Base-by-base conservation (phyloP, 2,888 invertebrate genomes). In the Napeogenes sylphis region DNA sequence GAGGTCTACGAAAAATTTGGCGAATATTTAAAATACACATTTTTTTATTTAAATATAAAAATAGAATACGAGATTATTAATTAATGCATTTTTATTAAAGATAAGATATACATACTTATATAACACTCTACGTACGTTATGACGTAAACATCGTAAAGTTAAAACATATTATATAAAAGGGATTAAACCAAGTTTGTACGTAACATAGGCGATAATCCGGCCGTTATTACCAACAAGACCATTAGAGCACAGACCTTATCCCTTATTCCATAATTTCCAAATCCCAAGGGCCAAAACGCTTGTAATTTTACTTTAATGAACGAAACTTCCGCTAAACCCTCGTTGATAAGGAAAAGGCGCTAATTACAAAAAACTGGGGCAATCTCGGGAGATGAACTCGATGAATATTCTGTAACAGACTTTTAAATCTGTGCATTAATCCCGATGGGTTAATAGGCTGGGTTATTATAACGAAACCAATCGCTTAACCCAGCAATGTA, bases 231-330 rank as follows among this genome's bases (percentile, higher is more conserved):
- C 75, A 77, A 81, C 81, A 84, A 85, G 75, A 82, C 78, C 83
- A 86, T 86, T 84, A 76, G 74, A 69, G 71, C 71, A 64, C 71
- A 74, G 75, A 74, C 73, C 75, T 75, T 78, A 79, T 78, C 80
- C 77, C 80, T 77, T 79, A 80, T 73, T 73, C 80, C 79, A 76
- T 75, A 76, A 76, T 73, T 74, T 70, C 70, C 70, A 70, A 79
- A 76, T 80, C 81, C 81, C 82, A 68, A 71, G 77, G 79, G 79
- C 75, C 82, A 81, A 85, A 83, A 82, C 81, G 84, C 78, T 80
- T 82, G 82, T 87, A 85, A 86, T 81, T 85, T 80, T 78, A 80
- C 83, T 84, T 87, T 88, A 87, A 86, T 82, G 82, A 79, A 76
- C 76, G 71, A 77, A 88, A 87, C 79, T 87, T 87, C 78, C 77